Evolutionary conservation across 2,113 vertebrate genomes (phyloP).

Genomic region (Lichenostomus cassidix): DNA sequence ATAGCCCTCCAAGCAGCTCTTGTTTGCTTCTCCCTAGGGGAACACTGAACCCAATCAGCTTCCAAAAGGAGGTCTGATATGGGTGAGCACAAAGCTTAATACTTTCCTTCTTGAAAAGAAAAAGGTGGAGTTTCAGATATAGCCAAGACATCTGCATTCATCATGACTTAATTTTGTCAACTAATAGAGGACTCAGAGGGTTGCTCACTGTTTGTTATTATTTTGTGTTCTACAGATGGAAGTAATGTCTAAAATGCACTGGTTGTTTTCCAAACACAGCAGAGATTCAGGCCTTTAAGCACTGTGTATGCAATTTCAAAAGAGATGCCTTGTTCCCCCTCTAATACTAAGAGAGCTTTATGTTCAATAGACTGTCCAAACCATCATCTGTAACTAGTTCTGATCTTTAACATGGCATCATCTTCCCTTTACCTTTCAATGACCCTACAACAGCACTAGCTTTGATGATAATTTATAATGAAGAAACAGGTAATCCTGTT

Average conservation of each 20-base stretch:
- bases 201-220: not conserved
- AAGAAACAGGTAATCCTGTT: not conserved
- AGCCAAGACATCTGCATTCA: conserved; percentile 35
- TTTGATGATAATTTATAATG: not conserved
- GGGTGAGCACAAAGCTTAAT: conserved; percentile 2
- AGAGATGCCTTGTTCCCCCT: not conserved
- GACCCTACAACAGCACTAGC: not conserved
- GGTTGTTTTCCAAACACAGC: conserved; percentile 14
- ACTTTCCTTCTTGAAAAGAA: not conserved
- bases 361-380: not conserved
- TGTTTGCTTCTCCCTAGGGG: not conserved
- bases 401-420: not conserved
- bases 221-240: conserved; percentile 35
- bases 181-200: not conserved
- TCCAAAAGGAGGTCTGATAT: not conserved
- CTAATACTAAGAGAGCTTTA: not conserved
- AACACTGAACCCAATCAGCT: not conserved
- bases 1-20: not conserved
- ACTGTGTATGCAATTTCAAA: not conserved
- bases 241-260: not conserved
- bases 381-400: not conserved
- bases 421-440: not conserved
- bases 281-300: not conserved
- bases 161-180: not conserved
- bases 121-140: not conserved